A percentile compares a stretch with the other conserved stretches of the same genome.
Conservation (phyloP, 2,113 vertebrate genomes). For the Solea solea region DNA sequence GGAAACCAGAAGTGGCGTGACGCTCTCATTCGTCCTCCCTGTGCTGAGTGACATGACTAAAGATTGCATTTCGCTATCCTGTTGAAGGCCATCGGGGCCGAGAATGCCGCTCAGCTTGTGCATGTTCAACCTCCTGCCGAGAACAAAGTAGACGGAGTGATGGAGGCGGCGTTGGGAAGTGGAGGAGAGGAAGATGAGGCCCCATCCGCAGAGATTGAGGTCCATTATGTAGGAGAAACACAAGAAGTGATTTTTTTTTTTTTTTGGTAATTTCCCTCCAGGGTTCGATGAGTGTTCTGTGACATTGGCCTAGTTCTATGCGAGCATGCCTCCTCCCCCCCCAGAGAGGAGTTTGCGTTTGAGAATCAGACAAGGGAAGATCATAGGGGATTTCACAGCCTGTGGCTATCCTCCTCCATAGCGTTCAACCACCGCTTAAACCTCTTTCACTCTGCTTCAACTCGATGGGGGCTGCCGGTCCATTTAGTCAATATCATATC, state of each 20-base stretch:
- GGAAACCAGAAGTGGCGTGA: constrained; percentile 21
- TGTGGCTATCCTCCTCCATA: constrained; percentile 80
- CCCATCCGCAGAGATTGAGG: constrained; percentile 51
- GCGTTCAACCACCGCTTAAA: constrained; percentile 78
- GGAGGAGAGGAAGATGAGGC: constrained; percentile 41
- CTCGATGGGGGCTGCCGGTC: constrained; percentile 68
- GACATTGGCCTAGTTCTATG: constrained; percentile 83
- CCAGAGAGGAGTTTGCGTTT: constrained; percentile 79
- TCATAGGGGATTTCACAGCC: constrained; percentile 83
- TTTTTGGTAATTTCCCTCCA: constrained; percentile 60
- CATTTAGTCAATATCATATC: constrained; percentile 79
- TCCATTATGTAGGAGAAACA: constrained; percentile 60
- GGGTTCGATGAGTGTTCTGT: constrained; percentile 77
- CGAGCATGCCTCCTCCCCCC: constrained; percentile 61
- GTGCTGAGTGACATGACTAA: constrained; percentile 60
- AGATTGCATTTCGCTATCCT: constrained; percentile 55
- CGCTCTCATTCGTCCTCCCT: constrained; percentile 22
- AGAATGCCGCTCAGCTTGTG: constrained; percentile 48
- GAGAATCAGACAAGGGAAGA: constrained; percentile 82
- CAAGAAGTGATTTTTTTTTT: constrained; percentile 57
- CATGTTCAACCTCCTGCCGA: constrained; percentile 69
- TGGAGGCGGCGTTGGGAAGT: constrained; percentile 25
- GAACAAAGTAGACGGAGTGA: constrained; percentile 66
- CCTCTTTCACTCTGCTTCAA: constrained; percentile 65
- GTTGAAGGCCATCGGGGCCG: constrained; percentile 45